Evolutionary conservation across 1,140 invertebrate species (phyloP), one percentile per base, ranked within the genome.

Genomic region (Lepidotrigona ventralis): DNA sequence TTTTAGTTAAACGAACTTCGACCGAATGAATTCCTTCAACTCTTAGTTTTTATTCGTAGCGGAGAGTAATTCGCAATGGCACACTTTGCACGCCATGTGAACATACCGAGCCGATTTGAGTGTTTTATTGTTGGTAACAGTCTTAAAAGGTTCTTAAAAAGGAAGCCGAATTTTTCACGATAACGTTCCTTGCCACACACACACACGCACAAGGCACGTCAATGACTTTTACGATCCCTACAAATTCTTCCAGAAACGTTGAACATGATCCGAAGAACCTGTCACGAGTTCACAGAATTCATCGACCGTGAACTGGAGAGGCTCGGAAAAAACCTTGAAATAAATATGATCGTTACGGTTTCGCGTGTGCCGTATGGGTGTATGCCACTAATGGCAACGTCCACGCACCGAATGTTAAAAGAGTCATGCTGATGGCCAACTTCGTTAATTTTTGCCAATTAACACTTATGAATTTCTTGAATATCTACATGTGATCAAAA

Each of bases 261-360:
- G 15, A 81, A 79, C 54, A 46, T 54, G 60, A 21, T 68, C 23
- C 21, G 11, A 58, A 29, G 46, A 68, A 75, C 51, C 63, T 68
- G 46, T 46, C 33, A 56, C 72, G n/a, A 64, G 29, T 66, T 53
- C 60, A 29, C 23, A 56, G 29, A 81, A 51, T 68, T 51, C 72
- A 66, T 56, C 60, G n/a, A 75, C 72, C 72, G 33, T 81, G 79
- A 75, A 81, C 19, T 23, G 63, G 29, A 56, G n/a, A 11, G 53
- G 6, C 53, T 51, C 12, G 21, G 11, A 75, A 75, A 79, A 56
- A 19, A n/a, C 23, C 3, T 58, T 81, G 15, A 23, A 75, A 15
- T 23, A 75, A 75, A 81, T 68, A 75, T 11, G 23, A 75, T 81
- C 72, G 51, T 66, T 81, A 68, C 60, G 26, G 51, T 73, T 81